Evolutionary conservation across 1,140 invertebrate species (phyloP).

Genomic region (Microplitis demolitor): DNA sequence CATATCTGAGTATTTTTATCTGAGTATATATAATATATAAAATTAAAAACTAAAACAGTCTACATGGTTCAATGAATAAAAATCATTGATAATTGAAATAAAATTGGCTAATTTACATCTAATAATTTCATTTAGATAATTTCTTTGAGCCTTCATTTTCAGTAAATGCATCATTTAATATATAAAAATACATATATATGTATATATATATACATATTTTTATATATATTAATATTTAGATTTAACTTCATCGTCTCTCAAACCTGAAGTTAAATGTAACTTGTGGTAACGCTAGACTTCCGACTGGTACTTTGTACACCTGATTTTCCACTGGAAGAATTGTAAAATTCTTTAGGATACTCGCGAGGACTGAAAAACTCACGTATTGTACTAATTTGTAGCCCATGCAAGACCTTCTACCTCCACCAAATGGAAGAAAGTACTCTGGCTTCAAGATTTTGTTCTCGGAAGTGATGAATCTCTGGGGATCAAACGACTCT

Average conservation of each 20-base stretch:
- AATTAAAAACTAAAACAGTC: constrained; percentile 9
- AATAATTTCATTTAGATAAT: constrained; percentile 8
- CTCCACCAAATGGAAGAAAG: constrained; percentile 87
- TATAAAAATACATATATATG: background rate
- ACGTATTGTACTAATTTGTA: constrained; percentile 81
- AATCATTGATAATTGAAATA: constrained; percentile 8
- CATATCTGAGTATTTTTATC: too few relatives aligned
- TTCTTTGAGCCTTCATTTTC: background rate
- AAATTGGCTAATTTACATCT: constrained; percentile 1
- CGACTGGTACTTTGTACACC: constrained; percentile 62
- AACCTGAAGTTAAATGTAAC: constrained; percentile 69
- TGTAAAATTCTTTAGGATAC: constrained; percentile 76
- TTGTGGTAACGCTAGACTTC: constrained; percentile 72
- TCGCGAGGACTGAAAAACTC: constrained; percentile 74
- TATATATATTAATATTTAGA: background rate
- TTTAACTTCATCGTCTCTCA: constrained; percentile 55
- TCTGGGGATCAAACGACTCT: constrained; percentile 65
- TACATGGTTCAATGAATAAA: background rate
- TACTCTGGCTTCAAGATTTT: constrained; percentile 64
- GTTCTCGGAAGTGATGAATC: constrained; percentile 71
- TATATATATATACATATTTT: too few relatives aligned
- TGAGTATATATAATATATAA: too few relatives aligned
- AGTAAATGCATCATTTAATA: background rate
- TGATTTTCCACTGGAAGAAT: constrained; percentile 64
- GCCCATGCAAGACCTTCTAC: constrained; percentile 86